Percentiles rank a stretch among this genome's conserved stretches.
These are phyloP conservation scores for Leptinotarsa defecta DNA, from an alignment of 1,140 invertebrate genomes.

Conservation along the genomic window DNA sequence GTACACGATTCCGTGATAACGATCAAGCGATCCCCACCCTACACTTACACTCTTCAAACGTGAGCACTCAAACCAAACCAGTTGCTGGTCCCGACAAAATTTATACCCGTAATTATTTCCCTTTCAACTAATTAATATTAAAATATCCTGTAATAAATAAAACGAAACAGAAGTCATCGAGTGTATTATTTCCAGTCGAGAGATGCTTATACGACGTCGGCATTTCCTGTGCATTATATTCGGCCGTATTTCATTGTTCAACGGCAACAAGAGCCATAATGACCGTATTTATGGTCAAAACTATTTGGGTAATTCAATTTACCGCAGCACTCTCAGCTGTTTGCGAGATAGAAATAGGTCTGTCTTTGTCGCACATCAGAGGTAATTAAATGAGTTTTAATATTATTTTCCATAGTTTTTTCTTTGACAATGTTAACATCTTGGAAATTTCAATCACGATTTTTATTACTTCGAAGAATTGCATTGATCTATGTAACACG, in stretches of 20 bases:
- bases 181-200: constrained; percentile 12
- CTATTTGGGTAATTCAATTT: constrained; percentile 28
- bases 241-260: constrained; percentile 19
- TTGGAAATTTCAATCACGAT: no score
- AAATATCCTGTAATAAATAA: constrained; percentile 20
- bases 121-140: constrained; percentile 22
- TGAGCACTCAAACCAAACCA: not conserved
- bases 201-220: constrained; percentile 17
- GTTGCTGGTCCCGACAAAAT: constrained; percentile 8
- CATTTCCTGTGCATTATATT: constrained; percentile 13
- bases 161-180: constrained; percentile 17
- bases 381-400: not conserved
- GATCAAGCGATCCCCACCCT: not conserved
- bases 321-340: not conserved
- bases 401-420: no score
- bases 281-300: constrained; percentile 23
- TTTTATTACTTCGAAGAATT: no score
- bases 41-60: not conserved
- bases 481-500: no score
- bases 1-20: not conserved
- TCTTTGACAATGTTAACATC: no score
- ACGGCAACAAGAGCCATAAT: not conserved
- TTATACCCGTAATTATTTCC: constrained; percentile 15
- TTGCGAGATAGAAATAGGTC: not conserved
- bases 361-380: not conserved